phyloP scores from a whole-genome alignment of 2,797 vertebrate species.

The Anas bahamensis region DNA sequence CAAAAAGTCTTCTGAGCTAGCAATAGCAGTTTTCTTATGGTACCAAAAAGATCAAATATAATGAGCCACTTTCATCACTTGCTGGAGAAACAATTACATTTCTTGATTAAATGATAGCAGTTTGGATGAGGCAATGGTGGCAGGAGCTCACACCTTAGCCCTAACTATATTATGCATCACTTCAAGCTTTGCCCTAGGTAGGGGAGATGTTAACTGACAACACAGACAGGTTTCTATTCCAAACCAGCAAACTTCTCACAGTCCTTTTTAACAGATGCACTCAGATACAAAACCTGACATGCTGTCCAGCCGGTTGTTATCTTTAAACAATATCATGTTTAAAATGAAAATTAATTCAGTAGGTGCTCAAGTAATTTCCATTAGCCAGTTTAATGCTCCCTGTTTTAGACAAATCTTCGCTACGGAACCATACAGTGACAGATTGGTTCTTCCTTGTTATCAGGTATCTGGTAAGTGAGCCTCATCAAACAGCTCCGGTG shows the following conservation, averaged over 20 bases:
- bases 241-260: neutral
- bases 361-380: constrained; percentile 40
- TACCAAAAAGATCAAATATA: constrained; percentile 23
- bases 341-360: constrained; percentile 67
- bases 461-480: constrained; percentile 45
- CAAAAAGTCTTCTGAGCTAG: constrained; percentile 21
- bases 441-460: constrained; percentile 51
- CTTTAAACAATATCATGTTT: constrained; percentile 35
- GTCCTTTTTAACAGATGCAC: constrained; percentile 17
- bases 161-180: neutral
- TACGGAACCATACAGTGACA: constrained; percentile 51
- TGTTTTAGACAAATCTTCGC: constrained; percentile 52
- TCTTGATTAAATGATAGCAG: neutral
- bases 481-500: neutral
- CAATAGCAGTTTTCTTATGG: neutral
- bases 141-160: neutral
- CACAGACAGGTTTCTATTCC: neutral
- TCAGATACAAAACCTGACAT: constrained; percentile 5
- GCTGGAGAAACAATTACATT: constrained; percentile 32
- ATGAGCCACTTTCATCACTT: neutral
- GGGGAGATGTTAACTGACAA: neutral
- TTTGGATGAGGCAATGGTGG: constrained; percentile 25
- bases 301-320: constrained; percentile 22
- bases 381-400: constrained; percentile 34
- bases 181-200: neutral